These are phyloP conservation scores for Nycticryphes semicollaris DNA, from an alignment of 2,113 vertebrate species.

Conservation along the genomic window DNA sequence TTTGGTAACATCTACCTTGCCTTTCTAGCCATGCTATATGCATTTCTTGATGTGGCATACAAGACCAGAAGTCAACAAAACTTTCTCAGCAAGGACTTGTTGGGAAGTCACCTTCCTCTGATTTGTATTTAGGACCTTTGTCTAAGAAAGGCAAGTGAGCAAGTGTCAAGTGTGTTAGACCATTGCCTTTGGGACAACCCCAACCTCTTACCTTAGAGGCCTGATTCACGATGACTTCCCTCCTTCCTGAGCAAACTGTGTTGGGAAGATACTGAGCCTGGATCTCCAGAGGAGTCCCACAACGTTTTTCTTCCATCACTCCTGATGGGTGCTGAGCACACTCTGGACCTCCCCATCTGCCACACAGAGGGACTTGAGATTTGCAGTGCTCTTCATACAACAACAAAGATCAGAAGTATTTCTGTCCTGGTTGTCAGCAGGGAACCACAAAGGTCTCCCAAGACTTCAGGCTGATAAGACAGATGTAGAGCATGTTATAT, in stretches of 20 bases:
- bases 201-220: neutral
- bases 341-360: neutral
- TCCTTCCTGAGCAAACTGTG: neutral
- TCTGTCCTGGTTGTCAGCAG: neutral
- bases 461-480: neutral
- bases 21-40: rapidly evolving
- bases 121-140: neutral
- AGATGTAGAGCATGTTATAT: rapidly evolving
- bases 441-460: neutral
- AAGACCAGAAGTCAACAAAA: neutral
- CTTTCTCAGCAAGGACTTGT: rapidly evolving
- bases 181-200: neutral
- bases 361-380: neutral
- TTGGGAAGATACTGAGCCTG: neutral
- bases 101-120: neutral
- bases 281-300: neutral
- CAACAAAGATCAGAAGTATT: neutral
- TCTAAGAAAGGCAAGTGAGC: neutral
- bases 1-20: neutral
- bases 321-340: neutral
- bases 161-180: rapidly evolving
- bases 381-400: neutral
- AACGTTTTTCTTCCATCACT: neutral
- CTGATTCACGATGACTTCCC: rapidly evolving
- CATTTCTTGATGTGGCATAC: neutral